Evolutionary conservation across 2,113 vertebrate species (phyloP).

Genomic region (Suricata suricatta): DNA sequence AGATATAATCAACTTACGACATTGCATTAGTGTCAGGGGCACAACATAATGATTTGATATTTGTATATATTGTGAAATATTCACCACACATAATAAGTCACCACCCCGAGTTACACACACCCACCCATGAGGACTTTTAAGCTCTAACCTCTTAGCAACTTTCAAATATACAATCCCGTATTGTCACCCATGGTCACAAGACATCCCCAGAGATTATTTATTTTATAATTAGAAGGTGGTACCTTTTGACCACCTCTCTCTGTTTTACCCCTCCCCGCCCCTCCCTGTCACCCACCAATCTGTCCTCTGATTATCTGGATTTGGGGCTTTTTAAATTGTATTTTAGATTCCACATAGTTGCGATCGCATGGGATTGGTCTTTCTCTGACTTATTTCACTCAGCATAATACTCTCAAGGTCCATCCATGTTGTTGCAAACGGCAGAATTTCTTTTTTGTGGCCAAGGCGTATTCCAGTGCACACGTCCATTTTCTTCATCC

Average conservation of each 20-base stretch:
- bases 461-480: accelerated
- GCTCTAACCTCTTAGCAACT: background rate
- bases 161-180: background rate
- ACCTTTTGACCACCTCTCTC: background rate
- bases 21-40: background rate
- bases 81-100: background rate
- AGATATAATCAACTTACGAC: background rate
- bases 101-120: background rate
- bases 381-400: background rate
- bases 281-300: background rate
- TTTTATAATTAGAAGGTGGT: background rate
- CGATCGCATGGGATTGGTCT: too few species aligned
- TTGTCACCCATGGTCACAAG: background rate
- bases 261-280: background rate
- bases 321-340: background rate
- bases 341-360: background rate
- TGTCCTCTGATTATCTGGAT: background rate
- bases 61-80: background rate
- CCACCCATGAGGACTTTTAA: background rate
- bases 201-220: background rate
- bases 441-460: background rate
- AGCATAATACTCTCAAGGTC: too few species aligned
- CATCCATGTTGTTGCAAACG: accelerated
- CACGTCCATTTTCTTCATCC: accelerated
- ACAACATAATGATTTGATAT: background rate